Conservation (phyloP, 2,888 invertebrate species). For the Nycteola revayana region DNA sequence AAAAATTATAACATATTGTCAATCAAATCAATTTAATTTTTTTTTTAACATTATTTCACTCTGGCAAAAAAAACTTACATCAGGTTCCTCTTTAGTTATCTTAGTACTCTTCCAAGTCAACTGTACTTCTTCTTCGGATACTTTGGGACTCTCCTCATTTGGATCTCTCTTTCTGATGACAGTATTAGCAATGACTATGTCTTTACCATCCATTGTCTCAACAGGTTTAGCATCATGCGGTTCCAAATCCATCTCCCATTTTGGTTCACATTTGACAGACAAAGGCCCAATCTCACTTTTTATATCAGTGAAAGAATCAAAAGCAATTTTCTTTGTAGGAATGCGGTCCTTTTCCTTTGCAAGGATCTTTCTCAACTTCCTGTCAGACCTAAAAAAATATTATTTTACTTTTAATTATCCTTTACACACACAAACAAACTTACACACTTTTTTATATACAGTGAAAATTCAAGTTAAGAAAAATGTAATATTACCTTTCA, state of each 20-base stretch:
- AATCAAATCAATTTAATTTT: too few relatives aligned
- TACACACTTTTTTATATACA: too few relatives aligned
- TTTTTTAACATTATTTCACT: too few relatives aligned
- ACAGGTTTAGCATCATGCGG: slow-evolving; percentile 40
- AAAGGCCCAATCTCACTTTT: slow-evolving; percentile 74
- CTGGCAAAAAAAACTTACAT: too few relatives aligned
- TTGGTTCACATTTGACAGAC: slow-evolving; percentile 63
- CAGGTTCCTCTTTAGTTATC: slow-evolving; percentile 37
- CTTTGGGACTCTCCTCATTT: slow-evolving; percentile 33
- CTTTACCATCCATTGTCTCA: slow-evolving; percentile 58
- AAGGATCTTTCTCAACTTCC: slow-evolving; percentile 57
- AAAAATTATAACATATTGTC: slow-evolving; percentile 3
- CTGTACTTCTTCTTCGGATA: slow-evolving; percentile 46
- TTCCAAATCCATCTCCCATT: slow-evolving; percentile 76
- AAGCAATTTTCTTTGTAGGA: slow-evolving; percentile 71
- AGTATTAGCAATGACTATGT: slow-evolving; percentile 73
- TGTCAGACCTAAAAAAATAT: slow-evolving; percentile 56
- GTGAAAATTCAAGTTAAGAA: too few relatives aligned
- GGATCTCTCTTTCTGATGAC: slow-evolving; percentile 73
- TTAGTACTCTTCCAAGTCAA: slow-evolving; percentile 54
- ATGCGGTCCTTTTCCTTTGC: slow-evolving; percentile 45
- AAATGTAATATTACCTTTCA: slow-evolving; percentile 73
- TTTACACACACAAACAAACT: too few relatives aligned
- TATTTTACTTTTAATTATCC: too few relatives aligned
- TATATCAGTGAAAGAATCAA: slow-evolving; percentile 73